Base-by-base conservation (phyloP, 2,113 vertebrate species). In the Spheniscus mendiculus region DNA sequence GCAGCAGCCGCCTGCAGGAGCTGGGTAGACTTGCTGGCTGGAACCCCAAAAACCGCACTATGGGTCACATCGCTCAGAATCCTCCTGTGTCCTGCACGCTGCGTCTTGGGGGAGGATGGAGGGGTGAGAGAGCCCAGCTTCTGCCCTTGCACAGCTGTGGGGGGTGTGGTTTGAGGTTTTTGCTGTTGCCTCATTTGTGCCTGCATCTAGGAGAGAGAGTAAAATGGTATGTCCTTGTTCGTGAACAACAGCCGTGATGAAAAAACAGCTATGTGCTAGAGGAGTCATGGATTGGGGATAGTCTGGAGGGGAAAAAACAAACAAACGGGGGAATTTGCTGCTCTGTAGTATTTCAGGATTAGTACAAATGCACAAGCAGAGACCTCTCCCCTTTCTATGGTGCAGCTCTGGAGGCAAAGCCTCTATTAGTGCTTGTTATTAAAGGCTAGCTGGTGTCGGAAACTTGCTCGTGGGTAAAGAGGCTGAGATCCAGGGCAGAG, bases 31-130 rank as follows among this genome's bases (percentile, higher is more conserved):
- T 99, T 99, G 99, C 99, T 99, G 95, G 99, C 99, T 26, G 99
- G 99, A 63, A 99, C 99, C 12, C 99, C 99, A 15, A 99, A 99
- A 44, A 99, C 99, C 0, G 99, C 98, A 12, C 99, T 99, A 98
- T 99, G 99, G 30, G 99, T 99, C 93, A 99, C 99, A 2, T 99
- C 99, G 23, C 99, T 99, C 91, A 99, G 98, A 94, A 99, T 99
- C 89, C 99, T 98, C 87, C 99, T 96, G 97, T 99, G 99, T 29
- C 99, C 99, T 2, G 98, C 98, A 13, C 99, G 99, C 38, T 99
- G 99, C 0, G 98, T 98, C 98, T 99, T 99, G 55, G 99, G 99
- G 17, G 99, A 99, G 3, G 99, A 99, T 0, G 99, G 99, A 7
- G 99, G 99, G 4, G 99, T 99, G 88, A 99, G 98, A n/a, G 99